Base-by-base conservation (phyloP, 2,888 invertebrate genomes). In the Netelia inedita region DNA sequence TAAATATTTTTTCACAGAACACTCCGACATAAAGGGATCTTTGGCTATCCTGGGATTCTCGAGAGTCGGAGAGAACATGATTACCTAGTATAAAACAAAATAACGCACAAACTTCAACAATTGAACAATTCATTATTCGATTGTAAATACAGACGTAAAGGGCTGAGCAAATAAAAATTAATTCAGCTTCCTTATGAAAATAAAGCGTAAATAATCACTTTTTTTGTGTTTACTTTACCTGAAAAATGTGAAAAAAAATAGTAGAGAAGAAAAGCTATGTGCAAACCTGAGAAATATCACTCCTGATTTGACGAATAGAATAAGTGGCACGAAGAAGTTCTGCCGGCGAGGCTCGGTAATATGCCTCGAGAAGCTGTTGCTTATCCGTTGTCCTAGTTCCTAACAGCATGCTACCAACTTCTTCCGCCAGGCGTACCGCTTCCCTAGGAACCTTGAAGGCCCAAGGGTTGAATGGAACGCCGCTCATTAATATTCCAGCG, bases 321-420 rank as follows among this genome's bases (percentile, higher is more conserved):
- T 35, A 35, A 35, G 35, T 35, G 35, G 35, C 35, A 35, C 35
- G 35, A 35, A 35, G 35, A 35, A 35, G 66, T 16, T 87, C 83
- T 11, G 71, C 1, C 6, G 88, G 85, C 8, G 89, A 66, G 11
- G 66, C 41, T 8, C 63, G 69, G 16, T 80, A 85, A 3, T 89
- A 74, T 8, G 73, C 74, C 50, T 86, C 0, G 5, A 90, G 43
- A n/a, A 90, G 53, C n/a, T 83, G 66, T 0, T 88, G 81, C 23
- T 79, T 79, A n/a, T 76, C 59, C 6, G 6, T 43, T 0, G 87
- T 5, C 21, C 8, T 61, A 19, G 61, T 21, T 61, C 61, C 61
- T 14, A 68, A 8, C 6, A 35, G 6, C 19, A 41, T 43, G 11
- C 21, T 43, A 19, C 21, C 69, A 14, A 69, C 19, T 8, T 41